phyloP scores from a whole-genome alignment of 2,888 invertebrate species.

The Scrobipalpa atriplicella region DNA sequence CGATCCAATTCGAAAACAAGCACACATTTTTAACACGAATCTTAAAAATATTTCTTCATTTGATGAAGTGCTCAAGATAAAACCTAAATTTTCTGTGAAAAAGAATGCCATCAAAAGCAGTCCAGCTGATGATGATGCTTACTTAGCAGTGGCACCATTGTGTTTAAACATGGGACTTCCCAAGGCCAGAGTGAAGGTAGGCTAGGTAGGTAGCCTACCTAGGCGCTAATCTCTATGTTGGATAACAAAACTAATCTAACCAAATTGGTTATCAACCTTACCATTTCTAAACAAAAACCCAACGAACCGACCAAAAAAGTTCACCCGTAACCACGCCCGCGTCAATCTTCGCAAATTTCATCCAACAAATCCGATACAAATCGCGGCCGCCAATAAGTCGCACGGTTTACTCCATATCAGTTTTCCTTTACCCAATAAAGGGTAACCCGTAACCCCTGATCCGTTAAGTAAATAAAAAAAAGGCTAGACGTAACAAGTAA shows the following conservation, averaged over 20 bases:
- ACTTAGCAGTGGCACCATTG: no score
- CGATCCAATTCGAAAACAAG: not conserved
- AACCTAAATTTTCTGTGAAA: no score
- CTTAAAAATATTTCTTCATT: not conserved
- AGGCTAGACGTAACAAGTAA: conserved; percentile 72
- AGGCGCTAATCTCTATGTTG: no score
- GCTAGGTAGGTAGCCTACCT: no score
- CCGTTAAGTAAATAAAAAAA: conserved; percentile 81
- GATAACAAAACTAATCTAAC: not conserved
- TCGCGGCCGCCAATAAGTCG: conserved; percentile 64
- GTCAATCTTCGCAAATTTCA: conserved; percentile 26
- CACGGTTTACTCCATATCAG: conserved; percentile 76
- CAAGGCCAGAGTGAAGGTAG: no score
- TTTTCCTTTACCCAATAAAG: conserved; percentile 79
- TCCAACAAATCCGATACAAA: conserved; percentile 64
- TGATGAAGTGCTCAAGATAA: no score
- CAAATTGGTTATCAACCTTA: not conserved
- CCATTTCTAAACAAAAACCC: not conserved
- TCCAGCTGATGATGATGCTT: no score
- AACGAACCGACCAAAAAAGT: not conserved
- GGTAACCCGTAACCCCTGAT: conserved; percentile 80
- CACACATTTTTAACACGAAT: not conserved
- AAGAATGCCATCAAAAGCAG: no score
- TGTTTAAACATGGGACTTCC: no score
- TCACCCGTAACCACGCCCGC: not conserved